Evolutionary conservation across 2,113 vertebrate species (phyloP), one percentile per base, ranked within the genome.

Genomic region (Cheilinus undulatus): DNA sequence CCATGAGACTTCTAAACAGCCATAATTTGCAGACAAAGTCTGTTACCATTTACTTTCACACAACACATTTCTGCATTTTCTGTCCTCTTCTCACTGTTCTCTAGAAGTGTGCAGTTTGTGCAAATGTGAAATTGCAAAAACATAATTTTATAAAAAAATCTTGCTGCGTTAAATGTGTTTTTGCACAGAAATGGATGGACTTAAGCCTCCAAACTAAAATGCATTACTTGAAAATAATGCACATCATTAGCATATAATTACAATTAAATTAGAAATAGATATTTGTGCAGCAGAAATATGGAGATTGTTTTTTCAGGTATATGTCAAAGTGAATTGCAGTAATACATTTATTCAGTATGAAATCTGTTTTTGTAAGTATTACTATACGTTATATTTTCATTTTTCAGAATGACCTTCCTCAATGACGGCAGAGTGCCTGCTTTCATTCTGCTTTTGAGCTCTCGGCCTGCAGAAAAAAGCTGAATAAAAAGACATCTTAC

Each of bases 401-500:
- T 60, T 45, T 69, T 20, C 54, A 27, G 27, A 19, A 13, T 17
- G 46, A 64, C 30, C 17, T 82, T 66, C 67, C 51, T 77, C 63
- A 76, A 57, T 78, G 78, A 67, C 30, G 26, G 38, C 45, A 51
- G 1, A 69, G 57, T 43, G 53, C 24, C 45, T 20, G 22, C n/a
- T 43, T 78, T 78, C 54, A 65, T 76, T 78, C 65, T 64, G 65
- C 79, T 82, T 67, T 85, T 59, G 66, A 76, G 45, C 53, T 68
- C 45, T 73, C 11, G 1, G 5, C 56, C 34, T 34, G 48, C 9
- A 74, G 48, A 62, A 70, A 82, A n/a, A 80, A 67, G 34, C 36
- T 70, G 79, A 85, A 68, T 77, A 73, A 79, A 64, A 73, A 77
- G 51, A 27, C 61, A 51, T 80, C 51, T 66, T 90, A 22, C 83